phyloP scores from a whole-genome alignment of 2,113 vertebrate genomes.

The Muntiacus reevesi region DNA sequence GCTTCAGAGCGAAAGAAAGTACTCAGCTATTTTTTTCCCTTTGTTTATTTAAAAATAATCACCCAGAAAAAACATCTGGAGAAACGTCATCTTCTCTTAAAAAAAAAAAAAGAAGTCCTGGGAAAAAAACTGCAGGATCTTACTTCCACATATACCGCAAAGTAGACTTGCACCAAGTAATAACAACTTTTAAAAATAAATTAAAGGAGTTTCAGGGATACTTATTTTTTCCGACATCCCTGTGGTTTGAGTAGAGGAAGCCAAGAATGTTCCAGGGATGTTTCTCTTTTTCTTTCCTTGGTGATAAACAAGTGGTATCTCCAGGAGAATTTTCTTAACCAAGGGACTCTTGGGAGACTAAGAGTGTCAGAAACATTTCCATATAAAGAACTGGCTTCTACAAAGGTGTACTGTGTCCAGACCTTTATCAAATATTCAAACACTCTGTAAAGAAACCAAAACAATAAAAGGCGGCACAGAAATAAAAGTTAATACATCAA shows the following conservation, averaged over 20 bases:
- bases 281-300: background rate
- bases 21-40: constrained; percentile 67
- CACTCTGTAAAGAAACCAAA: background rate
- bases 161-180: constrained; percentile 10
- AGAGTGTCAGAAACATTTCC: background rate
- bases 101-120: constrained; percentile 70
- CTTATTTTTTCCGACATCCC: constrained; percentile 47
- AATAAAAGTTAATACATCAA: background rate
- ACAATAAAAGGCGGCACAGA: background rate
- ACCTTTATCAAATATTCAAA: background rate
- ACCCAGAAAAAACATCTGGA: constrained; percentile 78
- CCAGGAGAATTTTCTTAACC: constrained; percentile 16
- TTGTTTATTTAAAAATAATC: constrained; percentile 80
- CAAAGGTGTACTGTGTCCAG: background rate
- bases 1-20: constrained; percentile 6
- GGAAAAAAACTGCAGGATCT: constrained; percentile 73
- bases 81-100: constrained; percentile 72
- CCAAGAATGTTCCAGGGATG: constrained; percentile 43
- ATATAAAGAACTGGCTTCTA: background rate
- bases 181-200: background rate
- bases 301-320: background rate
- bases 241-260: constrained; percentile 38
- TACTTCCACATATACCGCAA: constrained; percentile 49
- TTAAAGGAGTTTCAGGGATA: background rate
- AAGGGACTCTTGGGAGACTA: background rate